Percentiles rank a stretch among this genome's conserved stretches.
These are phyloP conservation scores for Oreohelix idahoensis DNA, from an alignment of 1,140 invertebrate species.

Conservation along the genomic window DNA sequence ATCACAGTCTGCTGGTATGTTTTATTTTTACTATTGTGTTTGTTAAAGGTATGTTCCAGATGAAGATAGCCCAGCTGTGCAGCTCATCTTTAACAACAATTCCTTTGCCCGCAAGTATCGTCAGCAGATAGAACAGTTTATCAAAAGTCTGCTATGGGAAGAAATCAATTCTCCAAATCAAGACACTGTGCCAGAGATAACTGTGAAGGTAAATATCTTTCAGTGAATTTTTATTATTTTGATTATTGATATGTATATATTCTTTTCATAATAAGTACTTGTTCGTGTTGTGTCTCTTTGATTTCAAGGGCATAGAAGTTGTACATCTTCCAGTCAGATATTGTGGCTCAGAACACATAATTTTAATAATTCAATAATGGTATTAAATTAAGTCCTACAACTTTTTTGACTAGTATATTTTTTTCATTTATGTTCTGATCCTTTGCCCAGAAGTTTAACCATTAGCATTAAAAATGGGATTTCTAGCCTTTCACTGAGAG, in stretches of 20 bases:
- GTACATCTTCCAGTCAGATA: no score
- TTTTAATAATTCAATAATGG: no score
- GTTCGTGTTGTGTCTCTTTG: background rate
- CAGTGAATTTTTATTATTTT: background rate
- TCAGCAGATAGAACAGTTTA: slow-evolving; percentile 61
- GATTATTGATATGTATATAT: background rate
- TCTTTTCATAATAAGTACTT: background rate
- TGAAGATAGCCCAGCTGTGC: slow-evolving; percentile 60
- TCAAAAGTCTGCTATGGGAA: slow-evolving; percentile 42
- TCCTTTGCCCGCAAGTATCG: slow-evolving; percentile 65
- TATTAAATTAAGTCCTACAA: no score
- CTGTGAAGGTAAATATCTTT: slow-evolving; percentile 6
- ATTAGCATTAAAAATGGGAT: no score
- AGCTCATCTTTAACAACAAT: slow-evolving; percentile 67
- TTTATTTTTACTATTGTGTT: background rate
- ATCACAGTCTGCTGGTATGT: no score
- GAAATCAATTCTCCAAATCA: slow-evolving; percentile 4
- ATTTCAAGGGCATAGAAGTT: no score
- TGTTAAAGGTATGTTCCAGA: slow-evolving; percentile 57
- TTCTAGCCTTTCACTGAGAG: no score
- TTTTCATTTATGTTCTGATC: no score
- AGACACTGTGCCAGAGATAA: slow-evolving; percentile 22
- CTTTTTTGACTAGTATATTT: no score
- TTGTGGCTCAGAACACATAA: no score
- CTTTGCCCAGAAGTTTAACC: no score